Percentiles rank a stretch among this genome's conserved stretches.
Conservation (phyloP, 1,140 invertebrate genomes). For the Aphaenogaster rudis region DNA sequence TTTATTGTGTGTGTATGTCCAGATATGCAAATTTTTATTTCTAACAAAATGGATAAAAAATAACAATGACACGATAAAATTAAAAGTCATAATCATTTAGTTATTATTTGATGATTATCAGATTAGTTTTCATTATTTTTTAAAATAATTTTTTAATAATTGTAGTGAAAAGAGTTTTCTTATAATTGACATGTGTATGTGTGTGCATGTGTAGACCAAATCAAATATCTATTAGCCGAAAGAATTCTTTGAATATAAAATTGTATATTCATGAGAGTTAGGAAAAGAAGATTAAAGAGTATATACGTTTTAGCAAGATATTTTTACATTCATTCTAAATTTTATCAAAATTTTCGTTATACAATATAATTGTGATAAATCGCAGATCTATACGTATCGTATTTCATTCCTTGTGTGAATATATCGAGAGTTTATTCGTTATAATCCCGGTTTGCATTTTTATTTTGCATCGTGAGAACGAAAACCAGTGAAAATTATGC, state of each 20-base stretch:
- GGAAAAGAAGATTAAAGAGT: constrained; percentile 12
- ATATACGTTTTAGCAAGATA: background rate
- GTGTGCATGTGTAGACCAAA: background rate
- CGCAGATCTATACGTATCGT: background rate
- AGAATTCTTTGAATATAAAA: background rate
- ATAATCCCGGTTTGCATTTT: constrained; percentile 6
- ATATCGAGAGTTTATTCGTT: constrained; percentile 7
- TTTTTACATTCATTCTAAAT: background rate
- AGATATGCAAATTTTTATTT: constrained; percentile 7
- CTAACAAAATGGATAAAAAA: background rate
- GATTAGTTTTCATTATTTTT: background rate
- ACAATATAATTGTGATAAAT: constrained; percentile 25
- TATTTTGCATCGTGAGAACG: constrained; percentile 5
- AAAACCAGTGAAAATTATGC: background rate
- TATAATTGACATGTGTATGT: background rate
- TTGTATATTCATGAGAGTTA: background rate
- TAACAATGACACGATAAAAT: background rate
- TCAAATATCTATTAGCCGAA: background rate
- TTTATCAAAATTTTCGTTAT: constrained; percentile 1
- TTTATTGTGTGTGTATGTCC: background rate
- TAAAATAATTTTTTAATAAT: background rate
- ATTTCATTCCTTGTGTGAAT: background rate
- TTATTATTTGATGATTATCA: background rate
- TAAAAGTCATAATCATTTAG: background rate
- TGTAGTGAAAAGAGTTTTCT: background rate